Evolutionary conservation across 2,797 vertebrate species (phyloP).

Genomic region (Anomalospiza imberbis): DNA sequence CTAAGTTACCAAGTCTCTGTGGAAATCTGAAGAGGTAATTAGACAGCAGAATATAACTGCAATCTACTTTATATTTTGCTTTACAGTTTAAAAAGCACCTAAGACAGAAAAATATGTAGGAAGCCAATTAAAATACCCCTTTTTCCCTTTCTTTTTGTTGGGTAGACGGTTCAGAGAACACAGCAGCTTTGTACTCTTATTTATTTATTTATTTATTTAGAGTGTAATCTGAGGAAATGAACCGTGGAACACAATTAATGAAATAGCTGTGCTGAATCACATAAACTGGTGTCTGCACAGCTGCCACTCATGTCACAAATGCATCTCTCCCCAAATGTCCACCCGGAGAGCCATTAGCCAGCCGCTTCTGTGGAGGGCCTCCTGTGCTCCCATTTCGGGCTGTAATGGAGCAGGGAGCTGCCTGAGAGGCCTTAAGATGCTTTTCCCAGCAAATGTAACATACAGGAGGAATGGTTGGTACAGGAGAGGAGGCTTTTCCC

Average conservation of each 20-base stretch:
- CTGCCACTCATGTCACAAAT: conserved; percentile 54
- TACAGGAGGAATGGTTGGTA: background rate
- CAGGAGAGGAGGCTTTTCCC: background rate
- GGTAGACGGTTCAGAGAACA: conserved; percentile 29
- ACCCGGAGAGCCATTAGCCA: conserved; percentile 59
- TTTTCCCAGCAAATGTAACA: background rate
- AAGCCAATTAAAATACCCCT: conserved; percentile 21
- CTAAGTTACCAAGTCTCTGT: background rate
- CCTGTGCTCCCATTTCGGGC: conserved; percentile 51
- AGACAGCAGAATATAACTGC: background rate
- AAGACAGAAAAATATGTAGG: conserved; percentile 3
- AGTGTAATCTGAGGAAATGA: conserved; percentile 72
- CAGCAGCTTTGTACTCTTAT: conserved; percentile 35
- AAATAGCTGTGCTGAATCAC: conserved; percentile 66
- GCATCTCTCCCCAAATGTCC: conserved; percentile 40
- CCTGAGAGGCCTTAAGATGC: background rate
- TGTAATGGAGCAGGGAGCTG: conserved; percentile 35
- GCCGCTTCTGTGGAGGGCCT: conserved; percentile 46
- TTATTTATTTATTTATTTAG: conserved; percentile 54
- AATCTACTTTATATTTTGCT: background rate
- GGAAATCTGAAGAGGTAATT: conserved; percentile 40
- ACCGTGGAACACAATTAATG: conserved; percentile 72
- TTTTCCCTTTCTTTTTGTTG: background rate
- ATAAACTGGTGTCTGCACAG: conserved; percentile 61
- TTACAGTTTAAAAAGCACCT: conserved; percentile 2